phyloP scores from a whole-genome alignment of 2,888 invertebrate species.

The Campopleginae sp. region DNA sequence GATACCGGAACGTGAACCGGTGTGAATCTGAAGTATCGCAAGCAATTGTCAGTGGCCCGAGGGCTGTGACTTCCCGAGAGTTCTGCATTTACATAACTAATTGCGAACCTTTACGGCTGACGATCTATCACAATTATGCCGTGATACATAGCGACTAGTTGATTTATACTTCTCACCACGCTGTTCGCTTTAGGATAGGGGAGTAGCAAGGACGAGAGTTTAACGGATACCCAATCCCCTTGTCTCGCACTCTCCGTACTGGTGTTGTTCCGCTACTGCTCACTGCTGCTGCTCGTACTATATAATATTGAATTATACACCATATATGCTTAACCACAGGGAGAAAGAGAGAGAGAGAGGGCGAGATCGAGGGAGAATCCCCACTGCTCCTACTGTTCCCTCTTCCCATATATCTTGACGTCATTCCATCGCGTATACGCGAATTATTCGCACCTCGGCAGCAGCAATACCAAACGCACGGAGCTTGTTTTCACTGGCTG shows the following conservation, averaged over 20 bases:
- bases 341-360: slow-evolving; percentile 36
- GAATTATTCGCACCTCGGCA: slow-evolving; percentile 45
- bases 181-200: slow-evolving; percentile 31
- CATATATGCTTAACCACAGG: slow-evolving; percentile 29
- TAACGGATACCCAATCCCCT: slow-evolving; percentile 54
- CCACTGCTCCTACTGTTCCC: slow-evolving; percentile 1
- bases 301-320: slow-evolving; percentile 52
- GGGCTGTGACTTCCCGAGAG: slow-evolving; percentile 52
- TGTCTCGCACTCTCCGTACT: slow-evolving; percentile 37
- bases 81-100: slow-evolving; percentile 67
- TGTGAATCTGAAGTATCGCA: slow-evolving; percentile 43
- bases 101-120: slow-evolving; percentile 66
- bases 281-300: slow-evolving; percentile 35
- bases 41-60: slow-evolving; percentile 61
- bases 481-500: not conserved
- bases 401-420: slow-evolving; percentile 7
- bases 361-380: slow-evolving; percentile 27
- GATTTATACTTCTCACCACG: slow-evolving; percentile 66
- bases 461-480: not conserved
- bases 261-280: slow-evolving; percentile 47
- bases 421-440: slow-evolving; percentile 40
- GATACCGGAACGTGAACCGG: slow-evolving; percentile 29
- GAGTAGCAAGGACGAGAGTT: slow-evolving; percentile 39
- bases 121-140: slow-evolving; percentile 67
- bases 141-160: slow-evolving; percentile 62